Percentiles rank a stretch among this genome's conserved stretches.
phyloP scores from a whole-genome alignment of 2,888 invertebrate species.

The Eilema sororculum region DNA sequence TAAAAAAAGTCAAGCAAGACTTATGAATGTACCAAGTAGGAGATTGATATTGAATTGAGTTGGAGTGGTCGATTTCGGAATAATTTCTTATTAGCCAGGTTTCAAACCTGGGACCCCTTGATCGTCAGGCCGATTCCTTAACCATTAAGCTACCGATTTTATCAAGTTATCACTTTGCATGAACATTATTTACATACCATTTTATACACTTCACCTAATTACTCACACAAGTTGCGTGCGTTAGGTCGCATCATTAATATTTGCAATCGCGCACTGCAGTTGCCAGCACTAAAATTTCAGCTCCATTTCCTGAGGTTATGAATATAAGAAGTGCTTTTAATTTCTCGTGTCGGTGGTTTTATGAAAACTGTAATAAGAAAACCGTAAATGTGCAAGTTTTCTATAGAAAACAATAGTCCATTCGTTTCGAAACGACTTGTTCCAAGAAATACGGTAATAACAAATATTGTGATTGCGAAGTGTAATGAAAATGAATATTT shows the following conservation, averaged over 20 bases:
- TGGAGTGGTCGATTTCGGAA: too few species aligned
- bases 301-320: not conserved
- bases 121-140: too few species aligned
- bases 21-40: too few species aligned
- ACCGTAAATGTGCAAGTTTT: not conserved
- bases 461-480: not conserved
- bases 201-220: not conserved
- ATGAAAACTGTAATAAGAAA: conserved; percentile 4
- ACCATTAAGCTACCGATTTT: not conserved
- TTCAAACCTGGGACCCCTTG: too few species aligned
- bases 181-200: not conserved
- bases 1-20: too few species aligned
- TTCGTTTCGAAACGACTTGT: conserved; percentile 5
- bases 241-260: not conserved
- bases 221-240: not conserved
- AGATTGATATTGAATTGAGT: too few species aligned
- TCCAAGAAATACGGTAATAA: conserved; percentile 11
- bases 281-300: not conserved
- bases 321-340: conserved; percentile 3
- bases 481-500: not conserved
- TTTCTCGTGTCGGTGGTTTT: not conserved
- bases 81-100: too few species aligned
- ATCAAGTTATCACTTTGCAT: not conserved
- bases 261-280: not conserved
- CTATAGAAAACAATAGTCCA: conserved; percentile 2